Base-by-base conservation (phyloP, 2,113 vertebrate species). In the Buteo buteo region DNA sequence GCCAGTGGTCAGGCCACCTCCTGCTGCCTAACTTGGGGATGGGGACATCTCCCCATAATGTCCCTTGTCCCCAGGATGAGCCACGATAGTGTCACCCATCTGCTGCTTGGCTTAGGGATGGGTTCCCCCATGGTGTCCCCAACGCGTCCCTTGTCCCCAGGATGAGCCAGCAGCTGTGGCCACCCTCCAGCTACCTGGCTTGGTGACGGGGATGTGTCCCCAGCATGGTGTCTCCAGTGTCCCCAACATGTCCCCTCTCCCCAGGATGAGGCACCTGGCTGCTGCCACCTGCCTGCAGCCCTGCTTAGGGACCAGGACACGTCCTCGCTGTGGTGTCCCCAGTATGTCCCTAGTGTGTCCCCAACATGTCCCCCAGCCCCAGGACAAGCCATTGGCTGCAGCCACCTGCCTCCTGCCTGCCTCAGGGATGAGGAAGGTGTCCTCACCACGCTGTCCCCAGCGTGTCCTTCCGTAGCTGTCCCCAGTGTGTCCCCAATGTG, bases 331-430 rank as follows among this genome's bases (percentile, higher is more conserved):
- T 15, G 20, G 7, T 29, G 50, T 65, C 49, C 38, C 54, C 32
- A 42, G 0, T 3, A 16, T 13, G 20, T 65, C 36, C 42, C 42
- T 6, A 18, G 4, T 3, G 2, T 24, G 18, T 64, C 22, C 38
- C 57, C 40, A 29, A 1, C 11, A 2, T 11, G 36, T 42, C 38
- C 40, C 45, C 13, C 54, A 52, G 54, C 40, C 45, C 13, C 54
- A 52, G 62, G 42, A 49, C 20, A 42, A 47, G 16, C 26, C 32
- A 5, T 24, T n/a, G 44, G 55, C 47, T 61, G 31, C 13, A 52
- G 47, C 38, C 55, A 26, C n/a, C 42, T 22, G 16, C 32, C 14
- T 21, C 24, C 49, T 45, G 40, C 36, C 36, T 32, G 42, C 18
- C 42, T 58, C 24, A 19, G 64, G 26, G 40, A 32, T n/a, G 52